Conservation (phyloP, 2,888 invertebrate genomes). For the Creontiades dilutus region DNA sequence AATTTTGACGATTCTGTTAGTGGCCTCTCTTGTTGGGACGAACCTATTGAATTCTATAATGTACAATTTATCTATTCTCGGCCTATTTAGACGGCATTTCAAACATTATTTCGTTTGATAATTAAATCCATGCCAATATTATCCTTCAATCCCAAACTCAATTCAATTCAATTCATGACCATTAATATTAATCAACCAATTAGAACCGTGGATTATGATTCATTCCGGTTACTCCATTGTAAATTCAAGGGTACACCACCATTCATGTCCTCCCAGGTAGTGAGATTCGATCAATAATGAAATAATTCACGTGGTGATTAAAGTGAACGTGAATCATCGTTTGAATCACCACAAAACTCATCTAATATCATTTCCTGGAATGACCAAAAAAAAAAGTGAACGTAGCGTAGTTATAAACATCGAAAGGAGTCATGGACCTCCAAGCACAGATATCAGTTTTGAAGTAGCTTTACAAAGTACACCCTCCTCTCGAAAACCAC, state of each 20-base stretch:
- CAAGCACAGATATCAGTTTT: constrained; percentile 34
- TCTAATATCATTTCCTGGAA: background rate
- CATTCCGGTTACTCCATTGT: constrained; percentile 39
- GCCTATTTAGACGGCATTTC: too few relatives aligned
- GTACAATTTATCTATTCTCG: too few relatives aligned
- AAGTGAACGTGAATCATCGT: too few relatives aligned
- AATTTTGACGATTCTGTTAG: too few relatives aligned
- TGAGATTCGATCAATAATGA: background rate
- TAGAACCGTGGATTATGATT: background rate
- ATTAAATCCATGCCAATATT: too few relatives aligned
- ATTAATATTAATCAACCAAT: too few relatives aligned
- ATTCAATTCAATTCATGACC: too few relatives aligned
- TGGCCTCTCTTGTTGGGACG: too few relatives aligned
- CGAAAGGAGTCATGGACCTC: constrained; percentile 56
- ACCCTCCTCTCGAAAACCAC: background rate
- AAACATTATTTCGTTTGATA: too few relatives aligned
- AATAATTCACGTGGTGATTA: background rate
- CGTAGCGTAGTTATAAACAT: background rate
- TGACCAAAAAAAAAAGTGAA: background rate
- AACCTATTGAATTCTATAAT: too few relatives aligned
- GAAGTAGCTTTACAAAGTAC: background rate
- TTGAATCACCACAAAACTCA: background rate
- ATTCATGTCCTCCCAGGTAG: constrained; percentile 1
- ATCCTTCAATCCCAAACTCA: too few relatives aligned
- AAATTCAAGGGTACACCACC: background rate